These are phyloP conservation scores for Periphyllus acericola DNA, from an alignment of 2,888 invertebrate species.

Conservation along the genomic window DNA sequence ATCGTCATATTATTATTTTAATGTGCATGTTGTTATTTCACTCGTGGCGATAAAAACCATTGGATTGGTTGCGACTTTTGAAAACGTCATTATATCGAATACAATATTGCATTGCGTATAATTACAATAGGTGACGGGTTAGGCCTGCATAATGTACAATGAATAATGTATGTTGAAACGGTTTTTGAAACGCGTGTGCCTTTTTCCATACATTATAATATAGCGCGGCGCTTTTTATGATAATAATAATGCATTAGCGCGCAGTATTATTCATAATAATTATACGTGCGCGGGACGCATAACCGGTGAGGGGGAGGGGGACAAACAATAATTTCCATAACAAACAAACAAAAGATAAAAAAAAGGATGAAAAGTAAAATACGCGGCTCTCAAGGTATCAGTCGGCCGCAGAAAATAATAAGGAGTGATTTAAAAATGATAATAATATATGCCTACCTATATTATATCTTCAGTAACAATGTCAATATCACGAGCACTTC, in stretches of 20 bases:
- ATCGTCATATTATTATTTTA: neutral
- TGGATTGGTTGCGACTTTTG: neutral
- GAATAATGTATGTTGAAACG: conserved; percentile 40
- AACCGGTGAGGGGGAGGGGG: neutral
- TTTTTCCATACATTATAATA: neutral
- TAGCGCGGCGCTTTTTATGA: conserved; percentile 16
- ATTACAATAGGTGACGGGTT: neutral
- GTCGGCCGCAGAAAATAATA: neutral
- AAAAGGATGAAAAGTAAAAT: conserved; percentile 26
- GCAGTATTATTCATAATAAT: conserved; percentile 38
- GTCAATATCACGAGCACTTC: neutral
- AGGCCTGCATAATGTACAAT: neutral
- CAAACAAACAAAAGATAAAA: conserved; percentile 40
- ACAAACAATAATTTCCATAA: conserved; percentile 56
- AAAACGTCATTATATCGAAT: neutral
- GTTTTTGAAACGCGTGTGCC: neutral
- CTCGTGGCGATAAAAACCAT: neutral
- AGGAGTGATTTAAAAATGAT: conserved; percentile 15
- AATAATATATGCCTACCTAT: neutral
- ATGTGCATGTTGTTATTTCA: neutral
- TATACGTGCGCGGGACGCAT: neutral
- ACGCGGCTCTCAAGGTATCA: neutral
- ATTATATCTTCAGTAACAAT: conserved; percentile 33
- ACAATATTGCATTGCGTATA: neutral
- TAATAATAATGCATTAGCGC: conserved; percentile 17